Evolutionary conservation across 2,888 invertebrate genomes (phyloP), one percentile per base, ranked within the genome.

Genomic region (Drosophila macrospina): DNA sequence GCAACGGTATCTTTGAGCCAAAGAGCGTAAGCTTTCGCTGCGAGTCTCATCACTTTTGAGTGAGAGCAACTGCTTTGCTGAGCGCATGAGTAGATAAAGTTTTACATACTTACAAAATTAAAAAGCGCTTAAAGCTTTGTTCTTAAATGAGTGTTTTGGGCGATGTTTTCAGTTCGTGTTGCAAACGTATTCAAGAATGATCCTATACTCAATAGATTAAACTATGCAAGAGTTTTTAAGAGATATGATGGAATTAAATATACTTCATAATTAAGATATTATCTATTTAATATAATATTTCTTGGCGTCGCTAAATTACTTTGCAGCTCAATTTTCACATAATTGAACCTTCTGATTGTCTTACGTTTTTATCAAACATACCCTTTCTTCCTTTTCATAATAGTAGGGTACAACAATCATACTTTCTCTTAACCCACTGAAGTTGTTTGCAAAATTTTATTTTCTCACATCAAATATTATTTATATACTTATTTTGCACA

Each of bases 81-180:
- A 41, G 71, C 70, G 70, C 71, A 71, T 71, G 39, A 56, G 62
- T 26, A 10, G 5, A 8, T 15, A 39, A n/a, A 68, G 66, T 67
- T 71, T 57, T 50, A n/a, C 0, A 24, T 2, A n/a, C 20, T n/a
- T 52, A 45, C 10, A 26, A 6, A 28, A 28, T 7, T 26, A 4
- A 28, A 28, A 7, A 8, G 7, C 28, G 28, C 28, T 39, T 8
- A 5, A 2, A 11, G 34, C 32, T 32, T 1, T 7, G 2, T 26
- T 4, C 28, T 10, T 3, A 51, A 54, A 57, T 56, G 47, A 30
- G 55, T 47, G 52, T 28, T 6, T 47, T 41, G 26, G 10, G 34
- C 59, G 37, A 45, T 65, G 65, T 45, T 64, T 50, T 16, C 16
- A 20, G 6, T 5, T 45, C 4, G 15, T 56, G 8, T 13, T 8